Base-by-base conservation (phyloP, 1,140 invertebrate genomes). In the Ooceraea biroi region DNA sequence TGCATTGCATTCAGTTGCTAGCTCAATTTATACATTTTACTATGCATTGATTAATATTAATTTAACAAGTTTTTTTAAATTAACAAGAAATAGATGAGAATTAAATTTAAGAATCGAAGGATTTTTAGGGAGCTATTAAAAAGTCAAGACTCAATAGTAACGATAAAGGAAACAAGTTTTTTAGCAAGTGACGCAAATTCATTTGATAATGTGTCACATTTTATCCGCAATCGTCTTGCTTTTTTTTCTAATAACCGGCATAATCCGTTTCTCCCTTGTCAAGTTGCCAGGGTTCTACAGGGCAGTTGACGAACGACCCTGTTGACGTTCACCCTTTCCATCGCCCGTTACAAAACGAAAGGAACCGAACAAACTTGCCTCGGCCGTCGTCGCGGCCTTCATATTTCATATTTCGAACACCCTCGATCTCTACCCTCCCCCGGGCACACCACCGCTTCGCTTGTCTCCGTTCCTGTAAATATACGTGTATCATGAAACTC, bases 321-420 rank as follows among this genome's bases (percentile, higher is more conserved):
- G 91, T 91, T 92, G 92, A 93, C 91, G 91, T 92, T 91, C 86
- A 87, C 91, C 89, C 91, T 91, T 72, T 88, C 74, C 84, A 85
- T 46, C 68, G 55, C 85, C 86, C 12, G 88, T 88, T 90, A 90
- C 90, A 91, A 92, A 92, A 92, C 91, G 88, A 91, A 85, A 85
- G 83, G 77, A 77, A 84, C 82, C 73, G 82, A 83, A 66, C 80
- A 61, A 86, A 82, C 71, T 86, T 77, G 41, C 46, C 83, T 78
- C 82, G 52, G 19, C 72, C 76, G 52, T 72, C 78, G 58, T 46
- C 19, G 85, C 57, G 82, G 82, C 89, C 82, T 87, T 90, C 91
- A 92, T 91, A 93, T 92, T 92, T 92, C 90, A 92, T 91, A 91
- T 91, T 93, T 91, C 88, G 86, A 92, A 91, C 89, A 90, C 87